Percentiles rank a stretch among this genome's conserved stretches.
phyloP scores from a whole-genome alignment of 2,888 invertebrate species.

The Microctonus hyperodae region DNA sequence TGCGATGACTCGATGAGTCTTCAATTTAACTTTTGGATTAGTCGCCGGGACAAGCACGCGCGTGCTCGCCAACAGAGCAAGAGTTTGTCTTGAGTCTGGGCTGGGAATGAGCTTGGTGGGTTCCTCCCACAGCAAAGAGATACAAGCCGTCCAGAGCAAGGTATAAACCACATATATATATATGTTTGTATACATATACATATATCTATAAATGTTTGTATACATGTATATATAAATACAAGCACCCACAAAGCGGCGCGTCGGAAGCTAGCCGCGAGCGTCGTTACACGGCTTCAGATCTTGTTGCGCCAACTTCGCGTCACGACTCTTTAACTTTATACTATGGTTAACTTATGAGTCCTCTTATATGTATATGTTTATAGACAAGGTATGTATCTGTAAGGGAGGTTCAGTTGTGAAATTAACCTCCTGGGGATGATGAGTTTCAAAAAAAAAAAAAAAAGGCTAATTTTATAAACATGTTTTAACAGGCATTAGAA shows the following conservation, averaged over 20 bases:
- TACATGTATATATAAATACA: constrained; percentile 18
- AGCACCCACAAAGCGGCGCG: constrained; percentile 29
- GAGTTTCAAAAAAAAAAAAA: background rate
- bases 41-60: background rate
- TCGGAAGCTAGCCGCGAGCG: constrained; percentile 42
- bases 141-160: constrained; percentile 33
- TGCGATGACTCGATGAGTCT: background rate
- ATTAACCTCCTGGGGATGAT: background rate
- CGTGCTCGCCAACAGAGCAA: constrained; percentile 2
- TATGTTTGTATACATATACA: background rate
- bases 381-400: background rate
- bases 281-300: constrained; percentile 35
- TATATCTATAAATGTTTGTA: too few relatives aligned
- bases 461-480: background rate
- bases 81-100: constrained; percentile 35
- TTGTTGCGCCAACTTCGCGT: constrained; percentile 47
- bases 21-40: constrained; percentile 6
- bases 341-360: constrained; percentile 15
- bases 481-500: background rate
- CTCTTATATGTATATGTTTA: background rate
- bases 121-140: constrained; percentile 58
- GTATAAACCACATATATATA: constrained; percentile 11
- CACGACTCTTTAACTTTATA: constrained; percentile 40
- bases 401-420: background rate
- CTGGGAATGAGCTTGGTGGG: constrained; percentile 59